Evolutionary conservation across 2,888 invertebrate species (phyloP).

Genomic region (Cerceris rybyensis): DNA sequence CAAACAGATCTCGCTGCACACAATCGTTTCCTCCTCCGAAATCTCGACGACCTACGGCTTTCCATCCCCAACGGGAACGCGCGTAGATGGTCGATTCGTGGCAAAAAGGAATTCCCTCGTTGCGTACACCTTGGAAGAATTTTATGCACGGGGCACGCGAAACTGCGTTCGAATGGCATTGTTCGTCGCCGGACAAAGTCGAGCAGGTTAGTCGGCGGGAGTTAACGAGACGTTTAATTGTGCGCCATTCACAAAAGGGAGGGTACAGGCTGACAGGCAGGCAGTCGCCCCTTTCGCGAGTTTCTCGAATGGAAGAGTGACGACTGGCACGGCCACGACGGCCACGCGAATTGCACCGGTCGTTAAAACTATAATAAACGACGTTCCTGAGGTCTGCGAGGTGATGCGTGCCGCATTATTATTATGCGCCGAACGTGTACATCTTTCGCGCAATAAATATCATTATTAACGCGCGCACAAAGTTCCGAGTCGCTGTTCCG

Average conservation of each 20-base stretch:
- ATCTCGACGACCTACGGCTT: too few species aligned
- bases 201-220: conserved; percentile 2
- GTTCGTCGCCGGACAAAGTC: conserved; percentile 30
- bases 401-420: conserved; percentile 27
- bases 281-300: conserved; percentile 40
- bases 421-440: conserved; percentile 28
- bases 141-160: conserved; percentile 27
- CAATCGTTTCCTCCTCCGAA: too few species aligned
- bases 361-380: conserved; percentile 56
- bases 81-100: too few species aligned
- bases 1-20: too few species aligned
- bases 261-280: conserved; percentile 10
- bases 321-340: conserved; percentile 10
- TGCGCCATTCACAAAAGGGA: conserved; percentile 1
- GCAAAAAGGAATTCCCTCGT: conserved; percentile 2
- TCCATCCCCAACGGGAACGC: too few species aligned
- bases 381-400: conserved; percentile 19
- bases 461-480: conserved; percentile 19
- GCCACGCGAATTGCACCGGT: conserved; percentile 21
- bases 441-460: conserved; percentile 41
- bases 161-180: conserved; percentile 44
- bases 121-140: conserved; percentile 27
- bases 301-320: conserved; percentile 44
- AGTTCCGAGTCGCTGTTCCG: conserved; percentile 15
- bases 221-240: conserved; percentile 55